These are phyloP conservation scores for Drosophila limbata DNA, from an alignment of 2,888 invertebrate species.

Conservation along the genomic window DNA sequence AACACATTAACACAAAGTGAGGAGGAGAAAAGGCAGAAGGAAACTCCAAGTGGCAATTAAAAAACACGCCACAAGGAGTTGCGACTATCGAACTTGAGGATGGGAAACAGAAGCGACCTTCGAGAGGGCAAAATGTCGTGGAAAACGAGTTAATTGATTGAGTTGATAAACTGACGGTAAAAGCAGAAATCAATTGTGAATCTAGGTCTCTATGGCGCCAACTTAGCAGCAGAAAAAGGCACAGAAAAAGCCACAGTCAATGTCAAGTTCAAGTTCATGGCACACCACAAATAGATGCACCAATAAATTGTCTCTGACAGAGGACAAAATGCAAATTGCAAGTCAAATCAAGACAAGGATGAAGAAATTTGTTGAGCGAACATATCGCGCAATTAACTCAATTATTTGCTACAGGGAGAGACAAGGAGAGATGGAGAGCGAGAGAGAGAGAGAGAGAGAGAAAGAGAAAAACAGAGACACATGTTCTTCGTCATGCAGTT, in stretches of 20 bases:
- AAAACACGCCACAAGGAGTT: not conserved
- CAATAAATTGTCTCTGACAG: conserved; percentile 58
- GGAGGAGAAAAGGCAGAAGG: not conserved
- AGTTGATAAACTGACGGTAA: not conserved
- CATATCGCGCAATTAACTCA: conserved; percentile 64
- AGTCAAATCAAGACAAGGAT: conserved; percentile 37
- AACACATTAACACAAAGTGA: conserved; percentile 26
- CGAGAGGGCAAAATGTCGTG: conserved; percentile 1
- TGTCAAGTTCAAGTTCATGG: conserved; percentile 73
- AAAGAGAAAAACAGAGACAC: not conserved
- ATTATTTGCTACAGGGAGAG: conserved; percentile 50
- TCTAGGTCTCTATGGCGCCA: conserved; percentile 19
- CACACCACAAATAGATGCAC: conserved; percentile 40
- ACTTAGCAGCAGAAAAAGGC: not conserved
- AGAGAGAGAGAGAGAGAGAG: conserved; percentile 3
- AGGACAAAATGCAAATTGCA: conserved; percentile 20
- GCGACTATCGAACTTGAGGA: not conserved
- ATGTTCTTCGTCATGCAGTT: conserved; percentile 36
- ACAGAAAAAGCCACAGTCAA: conserved; percentile 15
- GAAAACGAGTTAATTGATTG: conserved; percentile 6
- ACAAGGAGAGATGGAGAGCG: not conserved
- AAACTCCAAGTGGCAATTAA: conserved; percentile 7
- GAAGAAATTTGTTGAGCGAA: conserved; percentile 10
- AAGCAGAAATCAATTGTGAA: not conserved
- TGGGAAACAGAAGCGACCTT: conserved; percentile 6